Base-by-base conservation (phyloP, 2,113 vertebrate species). In the Toxotes jaculatrix region DNA sequence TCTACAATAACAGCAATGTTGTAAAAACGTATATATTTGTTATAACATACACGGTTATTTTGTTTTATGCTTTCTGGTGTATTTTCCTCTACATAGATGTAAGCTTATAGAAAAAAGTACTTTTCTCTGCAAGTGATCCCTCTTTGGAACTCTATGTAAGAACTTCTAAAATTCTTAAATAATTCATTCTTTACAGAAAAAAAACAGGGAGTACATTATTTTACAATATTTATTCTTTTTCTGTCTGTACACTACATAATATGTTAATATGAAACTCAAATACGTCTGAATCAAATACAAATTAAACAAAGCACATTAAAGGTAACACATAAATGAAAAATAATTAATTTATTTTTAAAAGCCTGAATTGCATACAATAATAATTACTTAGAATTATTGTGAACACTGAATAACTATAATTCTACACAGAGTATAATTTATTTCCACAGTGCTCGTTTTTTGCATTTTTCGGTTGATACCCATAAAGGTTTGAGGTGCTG, bases 81-180 rank as follows among this genome's bases (percentile, higher is more conserved):
- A 7, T 60, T 53, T 51, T 49, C 14, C 5, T 40, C 21, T 19
- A 2, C 27, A 34, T 1, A 31, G 17, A 69, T 7, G 0, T 11
- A 4, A 32, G 5, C n/a, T 47, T 17, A 27, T 38, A 11, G 6
- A 27, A 27, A 34, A 38, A 60, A 4, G 16, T 3, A 12, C 16
- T 57, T 62, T 45, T 45, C 7, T 14, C 65, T 32, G 14, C 64
- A 75, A 23, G 23, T 60, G 8, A n/a, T 51, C 5, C 3, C 32
- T 40, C 16, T 51, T 42, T 38, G 42, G 1, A 67, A 51, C 62
- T 57, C 23, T 3, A 21, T 8, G 17, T n/a, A 1, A 19, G 4
- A 69, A 49, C 23, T 74, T 78, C 70, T 12, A 27, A 8, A 75
- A 59, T 60, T 74, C 14, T 61, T 49, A 7, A 36, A 61, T 4